Evolutionary conservation across 2,888 invertebrate species (phyloP).

Genomic region (Cancer borealis): DNA sequence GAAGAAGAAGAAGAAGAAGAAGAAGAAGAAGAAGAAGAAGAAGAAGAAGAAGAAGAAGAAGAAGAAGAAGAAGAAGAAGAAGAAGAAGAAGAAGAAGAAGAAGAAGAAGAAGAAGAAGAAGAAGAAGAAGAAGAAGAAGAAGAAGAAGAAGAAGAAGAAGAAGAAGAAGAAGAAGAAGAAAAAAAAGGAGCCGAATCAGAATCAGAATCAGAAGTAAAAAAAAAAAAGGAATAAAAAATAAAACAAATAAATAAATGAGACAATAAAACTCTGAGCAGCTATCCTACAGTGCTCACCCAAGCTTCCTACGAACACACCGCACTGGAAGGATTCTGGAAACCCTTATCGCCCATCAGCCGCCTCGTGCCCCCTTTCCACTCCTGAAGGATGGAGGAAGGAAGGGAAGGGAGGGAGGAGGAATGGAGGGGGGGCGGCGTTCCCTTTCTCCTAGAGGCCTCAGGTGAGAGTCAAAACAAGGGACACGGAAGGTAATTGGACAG

Average conservation of each 20-base stretch:
- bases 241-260: too few relatives aligned
- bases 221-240: too few relatives aligned
- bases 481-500: neutral
- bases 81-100: neutral
- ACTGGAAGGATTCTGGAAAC: conserved; percentile 1
- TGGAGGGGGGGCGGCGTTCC: neutral
- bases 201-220: neutral
- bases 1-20: too few relatives aligned
- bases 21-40: neutral
- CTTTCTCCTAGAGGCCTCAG: neutral
- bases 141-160: too few relatives aligned
- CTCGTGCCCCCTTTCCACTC: neutral
- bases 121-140: neutral
- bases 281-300: too few relatives aligned
- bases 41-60: neutral
- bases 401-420: neutral
- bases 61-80: too few relatives aligned
- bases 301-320: neutral
- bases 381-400: neutral
- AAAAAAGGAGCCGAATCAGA: neutral
- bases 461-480: conserved; percentile 8
- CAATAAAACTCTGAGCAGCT: neutral
- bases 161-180: too few relatives aligned
- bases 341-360: neutral
- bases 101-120: neutral